Base-by-base conservation (phyloP, 2,888 invertebrate genomes). In the Apoda limacodes region DNA sequence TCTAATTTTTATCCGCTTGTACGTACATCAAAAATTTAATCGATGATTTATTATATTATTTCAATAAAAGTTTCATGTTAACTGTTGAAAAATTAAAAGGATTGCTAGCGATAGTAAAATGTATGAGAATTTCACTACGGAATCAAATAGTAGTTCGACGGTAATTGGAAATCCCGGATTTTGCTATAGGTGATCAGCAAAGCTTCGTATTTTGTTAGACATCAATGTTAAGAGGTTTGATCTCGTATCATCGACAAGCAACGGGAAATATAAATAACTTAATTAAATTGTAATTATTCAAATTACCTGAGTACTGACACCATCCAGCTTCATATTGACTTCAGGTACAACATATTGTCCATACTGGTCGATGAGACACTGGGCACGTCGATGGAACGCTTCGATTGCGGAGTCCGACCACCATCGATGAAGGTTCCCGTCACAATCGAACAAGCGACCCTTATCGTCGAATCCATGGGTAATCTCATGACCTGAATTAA, bases 401-500 rank as follows among this genome's bases (percentile, higher is more conserved):
- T 86, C 84, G 28, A 92, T 87, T 0, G 90, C 87, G 3, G 83
- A 69, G 42, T 90, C 88, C 1, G 86, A 87, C 93, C 93, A 93
- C 93, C 93, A 93, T 3, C 87, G 85, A 45, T 90, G 89, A 5
- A 93, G 74, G 68, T 95, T 96, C n/a, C 98, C 98, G 47, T 92
- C 85, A 55, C 92, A 90, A 64, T 98, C 97, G 61, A 95, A 98
- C 19, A 95, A 83, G 0, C 97, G 85, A 0, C 98, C 94, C 64
- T 93, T 92, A 55, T 94, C 92, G 53, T 94, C 93, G 52, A 94
- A 94, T 0, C 93, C 95, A 50, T 95, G 95, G 2, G 94, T 95
- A 39, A 95, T 88, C 65, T 95, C 95, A 56, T 95, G 95, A 7
- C 93, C 81, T 80, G 34, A n/a, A n/a, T n/a, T n/a, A n/a, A n/a